These are phyloP conservation scores for Pteria penguin DNA, from an alignment of 2,888 invertebrate genomes.

Conservation along the genomic window DNA sequence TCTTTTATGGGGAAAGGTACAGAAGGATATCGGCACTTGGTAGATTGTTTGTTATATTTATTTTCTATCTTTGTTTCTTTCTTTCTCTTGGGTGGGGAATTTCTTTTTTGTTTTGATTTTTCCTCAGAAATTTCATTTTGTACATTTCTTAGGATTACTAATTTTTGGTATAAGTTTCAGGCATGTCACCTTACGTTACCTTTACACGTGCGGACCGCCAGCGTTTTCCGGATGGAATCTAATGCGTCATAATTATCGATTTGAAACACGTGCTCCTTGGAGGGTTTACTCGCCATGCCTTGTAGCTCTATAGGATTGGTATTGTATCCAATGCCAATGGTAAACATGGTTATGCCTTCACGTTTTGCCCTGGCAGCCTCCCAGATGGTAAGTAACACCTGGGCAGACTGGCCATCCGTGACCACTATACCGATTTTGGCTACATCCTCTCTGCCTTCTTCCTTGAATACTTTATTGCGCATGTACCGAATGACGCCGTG, in stretches of 20 bases:
- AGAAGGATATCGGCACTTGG: too few species aligned
- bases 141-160: too few species aligned
- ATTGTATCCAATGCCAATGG: conserved; percentile 67
- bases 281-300: conserved; percentile 63
- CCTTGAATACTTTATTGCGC: conserved; percentile 59
- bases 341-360: conserved; percentile 62
- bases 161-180: too few species aligned
- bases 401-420: conserved; percentile 70
- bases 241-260: conserved; percentile 64
- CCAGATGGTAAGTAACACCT: conserved; percentile 58
- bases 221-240: conserved; percentile 59
- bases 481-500: conserved; percentile 63
- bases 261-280: conserved; percentile 59
- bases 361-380: conserved; percentile 65
- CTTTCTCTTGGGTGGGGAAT: too few species aligned
- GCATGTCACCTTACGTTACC: too few species aligned
- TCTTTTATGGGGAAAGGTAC: too few species aligned
- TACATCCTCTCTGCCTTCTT: conserved; percentile 59
- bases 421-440: conserved; percentile 66
- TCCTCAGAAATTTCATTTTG: too few species aligned
- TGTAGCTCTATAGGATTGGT: conserved; percentile 65
- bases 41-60: too few species aligned
- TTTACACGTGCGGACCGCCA: conserved; percentile 67
- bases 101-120: too few species aligned
- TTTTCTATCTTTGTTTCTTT: too few species aligned